Percentiles rank a stretch among this genome's conserved stretches.
Conservation (phyloP, 1,140 invertebrate genomes). For the Diorhabda carinulata region DNA sequence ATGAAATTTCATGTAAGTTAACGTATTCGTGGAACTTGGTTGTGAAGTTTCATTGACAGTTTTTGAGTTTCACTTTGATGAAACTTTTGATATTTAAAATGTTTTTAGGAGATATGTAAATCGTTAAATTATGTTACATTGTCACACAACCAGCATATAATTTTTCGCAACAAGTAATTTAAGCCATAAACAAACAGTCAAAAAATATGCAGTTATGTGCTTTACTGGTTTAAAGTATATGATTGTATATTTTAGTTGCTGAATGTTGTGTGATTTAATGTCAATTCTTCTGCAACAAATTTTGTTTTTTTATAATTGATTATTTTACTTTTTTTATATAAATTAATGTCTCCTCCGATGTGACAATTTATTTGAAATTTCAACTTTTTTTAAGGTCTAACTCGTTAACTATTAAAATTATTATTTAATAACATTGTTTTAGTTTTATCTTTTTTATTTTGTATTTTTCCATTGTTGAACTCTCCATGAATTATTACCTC, state of each 20-base stretch:
- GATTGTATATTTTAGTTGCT: constrained; percentile 22
- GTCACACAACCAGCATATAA: constrained; percentile 44
- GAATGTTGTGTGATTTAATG: constrained; percentile 45
- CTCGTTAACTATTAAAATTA: constrained; percentile 48
- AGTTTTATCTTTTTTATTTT: constrained; percentile 42
- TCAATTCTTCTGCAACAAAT: constrained; percentile 37
- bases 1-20: constrained; percentile 51
- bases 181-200: constrained; percentile 22
- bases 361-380: constrained; percentile 41
- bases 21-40: constrained; percentile 49
- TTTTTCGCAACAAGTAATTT: constrained; percentile 33
- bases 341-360: constrained; percentile 27
- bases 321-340: constrained; percentile 28
- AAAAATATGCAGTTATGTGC: constrained; percentile 13
- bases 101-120: constrained; percentile 50
- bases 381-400: constrained; percentile 44
- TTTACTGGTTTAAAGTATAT: constrained; percentile 9
- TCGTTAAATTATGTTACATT: constrained; percentile 45
- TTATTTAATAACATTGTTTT: constrained; percentile 48
- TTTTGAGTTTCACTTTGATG: constrained; percentile 44
- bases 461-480: constrained; percentile 42
- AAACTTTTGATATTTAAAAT: constrained; percentile 51
- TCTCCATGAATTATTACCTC: constrained; percentile 36
- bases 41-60: constrained; percentile 48
- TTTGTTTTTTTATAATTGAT: constrained; percentile 32